Conservation (phyloP, 2,888 invertebrate genomes). For the Cepaea hortensis region DNA sequence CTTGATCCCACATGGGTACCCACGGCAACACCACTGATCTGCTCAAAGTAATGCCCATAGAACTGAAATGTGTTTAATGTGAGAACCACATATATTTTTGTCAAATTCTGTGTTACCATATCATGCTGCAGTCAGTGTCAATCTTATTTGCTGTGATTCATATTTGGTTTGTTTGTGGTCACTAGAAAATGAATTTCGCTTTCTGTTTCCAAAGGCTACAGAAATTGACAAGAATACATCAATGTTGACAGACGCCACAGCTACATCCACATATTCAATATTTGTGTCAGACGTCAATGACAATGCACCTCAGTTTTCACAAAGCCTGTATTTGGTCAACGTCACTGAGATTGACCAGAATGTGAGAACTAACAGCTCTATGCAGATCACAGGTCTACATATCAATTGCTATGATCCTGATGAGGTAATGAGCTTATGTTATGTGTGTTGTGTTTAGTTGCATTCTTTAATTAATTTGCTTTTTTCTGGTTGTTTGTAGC, state of each 20-base stretch:
- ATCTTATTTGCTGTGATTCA: too few relatives aligned
- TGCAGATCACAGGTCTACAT: constrained; percentile 43
- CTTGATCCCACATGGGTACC: too few relatives aligned
- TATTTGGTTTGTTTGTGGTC: too few relatives aligned
- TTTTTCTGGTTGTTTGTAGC: constrained; percentile 6
- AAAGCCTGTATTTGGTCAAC: constrained; percentile 34
- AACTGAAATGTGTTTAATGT: too few relatives aligned
- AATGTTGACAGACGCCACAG: constrained; percentile 8
- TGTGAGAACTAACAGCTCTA: neutral
- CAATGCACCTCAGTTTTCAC: constrained; percentile 42
- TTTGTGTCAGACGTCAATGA: constrained; percentile 50
- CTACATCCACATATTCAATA: constrained; percentile 33
- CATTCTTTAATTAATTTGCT: neutral
- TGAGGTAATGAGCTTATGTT: constrained; percentile 28
- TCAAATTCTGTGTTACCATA: too few relatives aligned
- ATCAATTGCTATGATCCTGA: constrained; percentile 42
- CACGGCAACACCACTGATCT: too few relatives aligned
- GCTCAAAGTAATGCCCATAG: too few relatives aligned
- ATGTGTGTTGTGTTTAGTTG: neutral
- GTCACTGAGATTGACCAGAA: constrained; percentile 36
- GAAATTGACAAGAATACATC: constrained; percentile 24
- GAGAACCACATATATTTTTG: too few relatives aligned
- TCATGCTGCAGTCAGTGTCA: too few relatives aligned
- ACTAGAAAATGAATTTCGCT: neutral
- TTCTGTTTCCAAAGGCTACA: constrained; percentile 29